Base-by-base conservation (phyloP, 2,797 vertebrate species). In the Lates japonicus region DNA sequence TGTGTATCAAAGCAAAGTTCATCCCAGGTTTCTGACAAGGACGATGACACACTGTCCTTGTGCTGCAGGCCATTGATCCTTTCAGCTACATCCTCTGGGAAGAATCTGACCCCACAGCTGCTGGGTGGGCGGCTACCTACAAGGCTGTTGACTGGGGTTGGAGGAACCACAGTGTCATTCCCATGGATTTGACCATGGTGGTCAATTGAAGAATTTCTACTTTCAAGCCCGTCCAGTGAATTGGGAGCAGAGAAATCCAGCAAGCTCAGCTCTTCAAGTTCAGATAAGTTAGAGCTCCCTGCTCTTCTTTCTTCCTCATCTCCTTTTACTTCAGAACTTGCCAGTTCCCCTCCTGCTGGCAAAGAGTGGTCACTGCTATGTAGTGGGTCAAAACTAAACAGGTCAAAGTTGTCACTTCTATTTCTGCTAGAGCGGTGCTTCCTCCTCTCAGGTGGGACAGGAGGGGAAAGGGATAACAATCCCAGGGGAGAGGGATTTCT, bases 91-190 rank as follows among this genome's bases (percentile, higher is more conserved):
- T 96, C 95, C 91, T 98, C 96, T 62, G 96, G 91, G 83, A 95
- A 97, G 91, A 97, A 96, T 33, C 94, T 91, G 76, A 95, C 89
- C 22, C 95, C 94, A 0, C 95, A 96, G 80, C 96, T 96, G 74
- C 92, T 94, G 66, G 97, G 92, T 8, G 96, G 96, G 71, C 97
- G 96, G 74, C 92, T 95, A 85, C 97, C 97, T 58, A 96, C 95
- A 83, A 97, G 93, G 68, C 97, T 98, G 80, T 98, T 99, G 91
- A 96, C 95, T 22, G 96, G 97, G 63, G 97, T 97, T 78, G 96
- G 96, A 74, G 97, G 97, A 79, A 97, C 94, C 75, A 94, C 94
- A 31, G 94, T 94, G 57, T 96, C 95, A 63, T 70, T 85, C n/a
- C 81, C 76, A 20, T 83, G 78, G 39, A 72, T 71, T 57, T 74